Base-by-base conservation (phyloP, 2,888 invertebrate genomes). In the Drosophila atroscutellata region DNA sequence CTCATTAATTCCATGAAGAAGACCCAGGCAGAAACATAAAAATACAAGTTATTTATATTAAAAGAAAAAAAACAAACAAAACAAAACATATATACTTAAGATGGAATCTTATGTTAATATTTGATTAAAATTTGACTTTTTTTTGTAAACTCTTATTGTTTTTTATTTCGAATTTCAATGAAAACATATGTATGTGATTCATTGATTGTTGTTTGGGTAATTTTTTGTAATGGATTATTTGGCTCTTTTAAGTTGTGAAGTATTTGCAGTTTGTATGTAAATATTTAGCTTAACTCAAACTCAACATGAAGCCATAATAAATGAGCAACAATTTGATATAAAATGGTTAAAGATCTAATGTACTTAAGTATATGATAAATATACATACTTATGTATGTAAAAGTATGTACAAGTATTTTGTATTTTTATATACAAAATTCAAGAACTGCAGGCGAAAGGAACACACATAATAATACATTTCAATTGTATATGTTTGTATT, bases 371-470 rank as follows among this genome's bases (percentile, higher is more conserved):
- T 67, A 74, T 66, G 49, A 37, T 63, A 54, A 61, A 54, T 69
- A 55, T 58, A 30, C 66, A 57, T 73, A 61, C 66, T 26, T 24
- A 72, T 70, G 58, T 58, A 65, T 72, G 72, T 56, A 49, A 59
- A 64, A 72, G 74, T 83, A 72, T 75, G 77, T 75, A 82, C 83
- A 81, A 83, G 87, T 86, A 86, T 88, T 88, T 88, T 88, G 87
- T 89, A 88, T 81, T 88, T 88, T 88, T 88, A 89, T 88, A 88
- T 86, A 88, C 87, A 87, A 83, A 71, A 83, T 83, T 72, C 50
- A 72, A 80, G 80, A 85, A 77, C 81, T 80, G 84, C 84, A 80
- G 85, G 75, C 80, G 59, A 79, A 86, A 71, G 72, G 73, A 76
- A 68, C 67, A 56, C 54, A 51, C 58, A 64, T 58, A 26, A 55